These are phyloP conservation scores for Calonectris borealis DNA, from an alignment of 2,113 vertebrate genomes.

Conservation along the genomic window DNA sequence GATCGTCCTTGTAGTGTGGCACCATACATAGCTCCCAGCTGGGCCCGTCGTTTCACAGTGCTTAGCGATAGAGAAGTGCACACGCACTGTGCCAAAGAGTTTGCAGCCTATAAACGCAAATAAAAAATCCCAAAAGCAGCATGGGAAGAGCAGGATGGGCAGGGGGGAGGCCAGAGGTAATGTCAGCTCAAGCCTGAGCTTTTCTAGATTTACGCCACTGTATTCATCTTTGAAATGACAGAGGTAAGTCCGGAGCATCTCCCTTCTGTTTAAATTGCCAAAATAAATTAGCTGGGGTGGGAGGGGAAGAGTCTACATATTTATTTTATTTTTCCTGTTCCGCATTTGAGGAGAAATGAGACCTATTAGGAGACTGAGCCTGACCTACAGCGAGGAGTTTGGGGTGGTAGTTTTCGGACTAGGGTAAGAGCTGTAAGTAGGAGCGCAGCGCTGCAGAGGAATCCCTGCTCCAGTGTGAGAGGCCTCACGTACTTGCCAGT, in stretches of 20 bases:
- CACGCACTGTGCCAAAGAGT: fast-evolving
- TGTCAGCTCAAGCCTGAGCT: neutral
- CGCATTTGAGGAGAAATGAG: neutral
- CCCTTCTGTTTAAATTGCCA: neutral
- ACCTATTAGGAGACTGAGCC: neutral
- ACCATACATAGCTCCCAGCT: neutral
- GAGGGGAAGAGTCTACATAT: neutral
- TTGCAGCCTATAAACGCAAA: neutral
- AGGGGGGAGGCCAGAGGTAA: neutral
- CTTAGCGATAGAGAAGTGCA: neutral
- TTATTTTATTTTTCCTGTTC: neutral
- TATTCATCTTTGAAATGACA: neutral
- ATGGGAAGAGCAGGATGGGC: neutral
- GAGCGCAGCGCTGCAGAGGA: fast-evolving
- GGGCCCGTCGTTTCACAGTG: neutral
- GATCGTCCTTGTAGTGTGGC: neutral
- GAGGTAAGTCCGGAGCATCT: fast-evolving
- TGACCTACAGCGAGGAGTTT: neutral
- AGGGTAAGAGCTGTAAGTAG: neutral
- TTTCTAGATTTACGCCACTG: neutral
- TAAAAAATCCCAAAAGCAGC: neutral
- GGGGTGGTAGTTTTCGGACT: neutral
- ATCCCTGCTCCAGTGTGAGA: neutral
- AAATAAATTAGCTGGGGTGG: neutral
- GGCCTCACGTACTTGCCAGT: fast-evolving